These are phyloP conservation scores for Pithecia hirsuta DNA, from an alignment of 2,797 vertebrate genomes.

Conservation along the genomic window DNA sequence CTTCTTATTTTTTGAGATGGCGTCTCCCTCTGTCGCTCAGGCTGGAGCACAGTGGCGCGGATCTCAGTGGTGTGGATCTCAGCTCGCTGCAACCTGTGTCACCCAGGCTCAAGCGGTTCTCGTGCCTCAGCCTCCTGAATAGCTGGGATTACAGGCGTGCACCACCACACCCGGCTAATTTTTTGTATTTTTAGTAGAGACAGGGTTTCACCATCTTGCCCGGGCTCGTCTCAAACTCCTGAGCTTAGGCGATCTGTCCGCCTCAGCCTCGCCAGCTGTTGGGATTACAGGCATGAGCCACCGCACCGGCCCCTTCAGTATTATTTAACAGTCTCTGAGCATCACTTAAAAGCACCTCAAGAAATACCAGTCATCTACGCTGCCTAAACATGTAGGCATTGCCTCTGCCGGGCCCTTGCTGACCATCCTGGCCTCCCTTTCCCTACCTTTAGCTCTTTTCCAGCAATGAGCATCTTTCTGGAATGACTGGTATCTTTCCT, in stretches of 20 bases:
- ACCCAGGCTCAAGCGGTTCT: not conserved
- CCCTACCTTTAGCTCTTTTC: not conserved
- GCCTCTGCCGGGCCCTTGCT: not conserved
- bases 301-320: not conserved
- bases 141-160: not conserved
- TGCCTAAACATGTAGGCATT: not conserved
- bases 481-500: not conserved
- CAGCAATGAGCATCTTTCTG: not conserved
- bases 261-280: not conserved
- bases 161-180: not conserved
- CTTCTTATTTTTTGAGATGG: too few relatives aligned
- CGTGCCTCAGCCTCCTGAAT: not conserved
- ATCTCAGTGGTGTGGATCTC: not conserved
- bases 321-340: not conserved
- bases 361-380: not conserved
- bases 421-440: not conserved
- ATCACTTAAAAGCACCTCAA: not conserved
- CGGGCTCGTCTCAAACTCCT: not conserved
- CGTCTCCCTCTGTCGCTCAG: not conserved
- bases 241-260: not conserved
- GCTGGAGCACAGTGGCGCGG: rapidly evolving
- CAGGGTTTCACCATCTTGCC: not conserved
- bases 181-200: not conserved
- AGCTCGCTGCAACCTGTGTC: not conserved
- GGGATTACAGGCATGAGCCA: too few relatives aligned